Base-by-base conservation (phyloP, 2,113 vertebrate genomes). In the Cheirogaleus medius region DNA sequence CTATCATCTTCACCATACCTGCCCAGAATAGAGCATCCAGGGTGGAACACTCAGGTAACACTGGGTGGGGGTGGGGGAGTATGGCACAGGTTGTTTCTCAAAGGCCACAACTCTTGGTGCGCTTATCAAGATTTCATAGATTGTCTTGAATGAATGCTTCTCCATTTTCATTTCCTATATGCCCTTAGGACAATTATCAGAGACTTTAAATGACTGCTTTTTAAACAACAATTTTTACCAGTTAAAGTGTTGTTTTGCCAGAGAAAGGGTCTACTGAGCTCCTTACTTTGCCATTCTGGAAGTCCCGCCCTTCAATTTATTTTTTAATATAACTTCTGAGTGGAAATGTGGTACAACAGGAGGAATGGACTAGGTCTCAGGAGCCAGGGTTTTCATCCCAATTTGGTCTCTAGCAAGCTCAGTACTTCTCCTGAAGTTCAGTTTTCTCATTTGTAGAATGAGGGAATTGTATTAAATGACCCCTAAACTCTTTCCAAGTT, bases 241-340 rank as follows among this genome's bases (percentile, higher is more conserved):
- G 58, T 47, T 73, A 77, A 82, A 84, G 25, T 84, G 44, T n/a
- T 87, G 15, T 73, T 97, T 86, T 82, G 52, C 52, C 88, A 42
- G 32, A 29, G 23, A 96, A 34, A 76, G 15, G 42, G 27, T 60
- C 52, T 90, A 54, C 20, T 34, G 42, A 69, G 25, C 37, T 69
- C 18, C 56, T 73, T 73, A 93, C n/a, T 66, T 87, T 52, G 76
- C 32, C 10, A 52, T 56, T 87, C 64, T 91, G 42, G 44, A 84
- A 84, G 27, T 63, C 32, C 52, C 20, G 44, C 15, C 21, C 58
- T 92, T 77, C 25, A 44, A 77, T 76, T 81, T 85, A 82, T 73
- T 73, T 94, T 77, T 84, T 29, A 97, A 96, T 8, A 17, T 92
- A 95, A 94, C 34, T 94, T 85, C 23, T 90, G n/a, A 88, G 47